Base-by-base conservation (phyloP, 2,113 vertebrate genomes). In the Crotophaga sulcirostris region DNA sequence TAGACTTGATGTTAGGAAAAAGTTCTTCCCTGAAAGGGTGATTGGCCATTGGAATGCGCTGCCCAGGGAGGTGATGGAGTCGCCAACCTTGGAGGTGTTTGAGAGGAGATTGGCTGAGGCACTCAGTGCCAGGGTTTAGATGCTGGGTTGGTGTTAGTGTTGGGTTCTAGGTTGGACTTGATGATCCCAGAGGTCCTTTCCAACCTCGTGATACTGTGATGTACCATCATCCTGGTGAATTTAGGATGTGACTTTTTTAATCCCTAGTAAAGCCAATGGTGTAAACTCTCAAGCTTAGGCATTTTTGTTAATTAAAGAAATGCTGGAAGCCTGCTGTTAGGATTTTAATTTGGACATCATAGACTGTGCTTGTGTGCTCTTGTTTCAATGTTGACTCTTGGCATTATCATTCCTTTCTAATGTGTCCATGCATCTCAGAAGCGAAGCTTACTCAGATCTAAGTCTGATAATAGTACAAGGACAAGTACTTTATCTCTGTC, bases 181-280 rank as follows among this genome's bases (percentile, higher is more conserved):
- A n/a, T n/a, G n/a, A n/a, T n/a, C n/a, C n/a, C n/a, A n/a, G n/a
- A n/a, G n/a, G n/a, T n/a, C n/a, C n/a, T n/a, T n/a, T n/a, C n/a
- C n/a, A n/a, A n/a, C n/a, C n/a, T n/a, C n/a, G n/a, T n/a, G n/a
- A n/a, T n/a, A n/a, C n/a, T n/a, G n/a, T n/a, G n/a, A 3, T 6
- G 7, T 28, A 6, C 36, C 38, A 6, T 17, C 5, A 3, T 15
- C 4, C 1, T 10, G 6, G n/a, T 19, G n/a, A n/a, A 5, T 31
- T 47, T 31, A 6, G 25, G 55, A 6, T 51, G 14, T 21, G 21
- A 36, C 18, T 2, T 33, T 49, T 49, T 8, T 24, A 16, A 36
- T 18, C 31, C n/a, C 6, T 40, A 11, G 14, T 26, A 58, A 56
- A 52, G 29, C 16, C 23, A 5, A 11, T 25, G 56, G 18, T 42